phyloP scores from a whole-genome alignment of 2,797 vertebrate species.

The Potorous gilbertii region DNA sequence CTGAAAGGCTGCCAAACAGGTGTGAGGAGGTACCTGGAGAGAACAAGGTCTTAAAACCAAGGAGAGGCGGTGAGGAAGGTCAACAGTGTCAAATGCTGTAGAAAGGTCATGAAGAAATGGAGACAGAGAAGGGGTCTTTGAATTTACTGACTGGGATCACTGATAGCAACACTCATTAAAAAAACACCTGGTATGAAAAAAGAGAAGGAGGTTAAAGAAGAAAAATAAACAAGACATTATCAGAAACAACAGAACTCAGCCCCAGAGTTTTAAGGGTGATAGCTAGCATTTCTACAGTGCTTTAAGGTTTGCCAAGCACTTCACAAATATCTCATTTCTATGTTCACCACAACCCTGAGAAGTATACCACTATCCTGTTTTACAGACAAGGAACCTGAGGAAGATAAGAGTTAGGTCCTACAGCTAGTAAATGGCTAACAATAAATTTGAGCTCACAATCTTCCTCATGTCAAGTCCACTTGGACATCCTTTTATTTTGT shows the following conservation, averaged over 20 bases:
- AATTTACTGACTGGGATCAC: background rate
- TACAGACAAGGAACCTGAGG: background rate
- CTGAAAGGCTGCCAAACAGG: background rate
- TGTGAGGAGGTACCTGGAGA: background rate
- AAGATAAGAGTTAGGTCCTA: background rate
- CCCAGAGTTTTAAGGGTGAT: background rate
- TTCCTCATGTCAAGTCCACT: background rate
- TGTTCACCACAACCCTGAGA: background rate
- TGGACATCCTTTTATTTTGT: background rate
- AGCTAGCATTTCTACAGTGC: background rate
- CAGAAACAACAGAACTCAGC: background rate
- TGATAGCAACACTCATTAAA: background rate
- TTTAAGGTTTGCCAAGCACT: background rate
- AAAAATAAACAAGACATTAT: background rate
- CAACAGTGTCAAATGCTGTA: background rate
- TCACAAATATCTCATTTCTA: background rate
- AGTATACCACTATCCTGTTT: background rate
- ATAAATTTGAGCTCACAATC: background rate
- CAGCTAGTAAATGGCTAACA: background rate
- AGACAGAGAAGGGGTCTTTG: background rate
- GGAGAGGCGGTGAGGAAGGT: background rate
- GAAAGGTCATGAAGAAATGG: background rate
- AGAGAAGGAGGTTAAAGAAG: background rate
- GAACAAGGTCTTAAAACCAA: too few species aligned
- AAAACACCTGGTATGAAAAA: background rate